A percentile compares a stretch with the other conserved stretches of the same genome.
phyloP scores from a whole-genome alignment of 2,888 invertebrate species.

The Notocelia uddmanniana region DNA sequence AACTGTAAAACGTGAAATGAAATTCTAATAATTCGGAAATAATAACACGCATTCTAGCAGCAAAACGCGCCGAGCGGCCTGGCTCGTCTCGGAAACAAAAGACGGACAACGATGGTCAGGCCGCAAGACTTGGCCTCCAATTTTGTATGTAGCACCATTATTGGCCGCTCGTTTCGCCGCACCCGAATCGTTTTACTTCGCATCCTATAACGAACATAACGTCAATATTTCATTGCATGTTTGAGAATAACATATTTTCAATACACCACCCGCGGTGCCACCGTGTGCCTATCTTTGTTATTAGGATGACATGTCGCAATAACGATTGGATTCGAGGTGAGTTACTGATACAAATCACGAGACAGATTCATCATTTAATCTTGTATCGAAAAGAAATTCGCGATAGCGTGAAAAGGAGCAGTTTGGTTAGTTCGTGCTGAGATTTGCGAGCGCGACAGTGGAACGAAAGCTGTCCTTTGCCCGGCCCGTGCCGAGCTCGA shows the following conservation, averaged over 20 bases:
- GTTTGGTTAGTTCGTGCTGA: conserved; percentile 55
- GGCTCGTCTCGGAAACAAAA: too few species aligned
- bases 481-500: conserved; percentile 10
- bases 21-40: too few species aligned
- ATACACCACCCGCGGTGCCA: conserved; percentile 29
- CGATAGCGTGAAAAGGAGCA: conserved; percentile 54
- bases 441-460: conserved; percentile 46
- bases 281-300: conserved; percentile 40
- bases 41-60: too few species aligned
- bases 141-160: too few species aligned
- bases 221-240: too few species aligned
- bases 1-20: too few species aligned
- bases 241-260: conserved; percentile 27
- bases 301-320: conserved; percentile 42
- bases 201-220: too few species aligned
- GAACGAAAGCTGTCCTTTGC: neutral
- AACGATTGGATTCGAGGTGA: conserved; percentile 39
- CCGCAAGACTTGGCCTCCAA: too few species aligned
- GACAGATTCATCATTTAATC: conserved; percentile 55
- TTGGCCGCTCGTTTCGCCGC: too few species aligned
- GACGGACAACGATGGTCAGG: too few species aligned
- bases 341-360: conserved; percentile 50
- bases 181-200: too few species aligned
- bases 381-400: conserved; percentile 54
- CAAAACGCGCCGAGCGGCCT: too few species aligned